Base-by-base conservation (phyloP, 2,888 invertebrate species). In the Stenodema calcarata region DNA sequence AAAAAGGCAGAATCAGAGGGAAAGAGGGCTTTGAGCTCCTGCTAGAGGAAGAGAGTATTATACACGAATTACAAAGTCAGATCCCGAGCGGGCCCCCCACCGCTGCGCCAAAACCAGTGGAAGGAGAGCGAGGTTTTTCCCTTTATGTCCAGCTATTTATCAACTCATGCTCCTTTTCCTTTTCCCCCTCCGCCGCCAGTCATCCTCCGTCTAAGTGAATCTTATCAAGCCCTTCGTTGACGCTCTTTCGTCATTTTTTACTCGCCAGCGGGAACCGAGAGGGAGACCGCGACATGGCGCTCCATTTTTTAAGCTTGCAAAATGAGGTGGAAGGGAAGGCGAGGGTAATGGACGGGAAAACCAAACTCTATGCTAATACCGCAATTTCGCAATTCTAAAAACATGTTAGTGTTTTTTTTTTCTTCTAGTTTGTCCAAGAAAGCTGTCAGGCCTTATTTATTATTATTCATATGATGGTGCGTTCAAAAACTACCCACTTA, bases 141-240 rank as follows among this genome's bases (percentile, higher is more conserved):
- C 88, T 89, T 89, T 89, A 89, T 89, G 89, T 89, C 88, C 89
- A 88, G 88, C 89, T 89, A 89, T 89, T 89, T 89, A 89, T 89
- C 89, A 89, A 88, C 83, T 83, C 82, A 75, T 75, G 73, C 84
- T 84, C 42, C 84, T 47, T 47, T 73, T 69, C 28, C 82, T 69
- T 41, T 11, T 62, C 30, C 27, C 18, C 41, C 81, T 28, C 73
- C 50, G 9, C 41, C 82, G 23, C n/a, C 70, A 18, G 30, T 82
- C 73, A 14, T 73, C 44, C 75, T 70, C 86, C 75, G 62, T 75
- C 87, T 87, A 88, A 89, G 89, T 89, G 89, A 89, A 89, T 89
- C 89, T 88, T 89, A 89, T 89, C 89, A 88, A 87, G 82, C 47
- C 73, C 54, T 42, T 69, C 88, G 88, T 87, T 89, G 89, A 89